Evolutionary conservation across 2,797 vertebrate genomes (phyloP), one percentile per base, ranked within the genome.

Genomic region (Sebastes hopkinsi): DNA sequence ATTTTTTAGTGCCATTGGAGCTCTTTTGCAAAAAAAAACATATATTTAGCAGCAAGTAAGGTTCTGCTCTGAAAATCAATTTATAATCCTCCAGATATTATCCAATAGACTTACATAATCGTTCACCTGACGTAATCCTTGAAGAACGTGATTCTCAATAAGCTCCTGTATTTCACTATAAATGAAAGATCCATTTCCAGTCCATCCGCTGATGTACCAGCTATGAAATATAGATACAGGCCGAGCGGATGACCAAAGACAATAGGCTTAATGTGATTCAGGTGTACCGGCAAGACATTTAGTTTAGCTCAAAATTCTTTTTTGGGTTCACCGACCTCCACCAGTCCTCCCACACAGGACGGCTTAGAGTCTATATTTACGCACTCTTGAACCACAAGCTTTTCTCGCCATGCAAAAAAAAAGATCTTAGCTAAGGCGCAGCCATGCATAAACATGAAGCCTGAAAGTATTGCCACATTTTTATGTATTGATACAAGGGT

Each of bases 251-350:
- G 67, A 83, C 80, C 90, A 91, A 77, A 94, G 90, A 94, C 95
- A 96, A 96, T 95, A 87, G 86, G 30, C 92, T 86, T 94, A 95
- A 95, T 95, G 90, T 92, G 93, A 93, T 92, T 94, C 93, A 94
- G 92, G 91, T 94, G 90, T 92, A 87, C 82, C 67, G 76, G 79
- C 85, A 89, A 82, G 85, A 92, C 88, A 76, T 87, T 89, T 88
- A 81, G 64, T 92, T 90, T 84, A 87, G 75, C 83, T 83, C 75
- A n/a, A 83, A 89, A 78, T 82, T 89, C 79, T 88, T 87, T 66
- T 86, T 83, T 80, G 81, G 89, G 85, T 91, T 93, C 90, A 88
- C 64, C 8, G 62, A 72, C 83, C 87, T 79, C 75, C 80, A 75
- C 86, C 83, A 70, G 79, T 77, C 77, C 85, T 80, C 83, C 80